phyloP scores from a whole-genome alignment of 1,140 invertebrate species.

The Pachypsylla venusta region DNA sequence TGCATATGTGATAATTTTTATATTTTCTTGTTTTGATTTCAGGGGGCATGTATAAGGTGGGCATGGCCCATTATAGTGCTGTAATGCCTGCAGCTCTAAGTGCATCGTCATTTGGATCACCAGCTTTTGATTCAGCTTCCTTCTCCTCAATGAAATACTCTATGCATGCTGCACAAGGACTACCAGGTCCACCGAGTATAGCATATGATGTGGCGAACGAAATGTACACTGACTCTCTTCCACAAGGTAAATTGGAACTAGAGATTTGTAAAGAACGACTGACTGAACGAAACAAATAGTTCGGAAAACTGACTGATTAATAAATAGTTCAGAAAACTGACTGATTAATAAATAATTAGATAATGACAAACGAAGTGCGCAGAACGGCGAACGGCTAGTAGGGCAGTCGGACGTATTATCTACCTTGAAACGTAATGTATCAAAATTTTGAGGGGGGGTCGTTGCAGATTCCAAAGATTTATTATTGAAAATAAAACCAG shows the following conservation, averaged over 20 bases:
- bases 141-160: background rate
- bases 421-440: background rate
- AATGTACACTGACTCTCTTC: too few species aligned
- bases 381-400: too few species aligned
- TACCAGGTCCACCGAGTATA: background rate
- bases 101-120: background rate
- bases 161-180: background rate
- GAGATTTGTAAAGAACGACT: background rate
- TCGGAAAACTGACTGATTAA: too few species aligned
- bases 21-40: background rate
- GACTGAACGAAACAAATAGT: background rate
- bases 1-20: background rate
- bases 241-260: too few species aligned
- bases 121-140: background rate
- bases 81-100: background rate
- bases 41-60: conserved; percentile 1
- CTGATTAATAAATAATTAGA: background rate
- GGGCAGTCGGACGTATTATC: too few species aligned
- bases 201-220: too few species aligned
- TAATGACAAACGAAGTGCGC: too few species aligned
- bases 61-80: background rate
- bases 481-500: background rate
- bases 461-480: background rate
- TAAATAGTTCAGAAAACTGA: background rate
- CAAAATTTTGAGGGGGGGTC: background rate